A percentile compares a stretch with the other conserved stretches of the same genome.
Evolutionary conservation across 2,113 vertebrate species (phyloP).

Genomic region (Meleagris gallopavo): DNA sequence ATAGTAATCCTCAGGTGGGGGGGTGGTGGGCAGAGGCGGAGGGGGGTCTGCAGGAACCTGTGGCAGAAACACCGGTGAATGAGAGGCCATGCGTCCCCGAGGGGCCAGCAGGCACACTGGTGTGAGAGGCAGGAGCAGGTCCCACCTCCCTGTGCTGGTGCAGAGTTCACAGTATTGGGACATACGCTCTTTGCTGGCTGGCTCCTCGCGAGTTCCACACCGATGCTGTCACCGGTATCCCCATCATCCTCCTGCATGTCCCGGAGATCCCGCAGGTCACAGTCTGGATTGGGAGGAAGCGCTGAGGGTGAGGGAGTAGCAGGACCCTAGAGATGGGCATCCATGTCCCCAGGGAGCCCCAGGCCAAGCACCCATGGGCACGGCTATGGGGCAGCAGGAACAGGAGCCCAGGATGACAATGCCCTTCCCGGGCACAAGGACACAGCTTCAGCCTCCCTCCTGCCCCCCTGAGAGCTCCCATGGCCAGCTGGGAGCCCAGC

Average conservation of each 20-base stretch:
- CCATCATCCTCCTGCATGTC: constrained; percentile 88
- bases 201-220: constrained; percentile 56
- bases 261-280: constrained; percentile 89
- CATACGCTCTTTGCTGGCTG: constrained; percentile 67
- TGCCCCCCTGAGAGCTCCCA: fast-evolving
- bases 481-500: not conserved
- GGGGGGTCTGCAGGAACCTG: constrained; percentile 86
- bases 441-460: not conserved
- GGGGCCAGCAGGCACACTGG: fast-evolving
- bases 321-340: not conserved
- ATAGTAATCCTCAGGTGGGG: constrained; percentile 96
- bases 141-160: fast-evolving
- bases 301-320: not conserved
- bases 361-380: not conserved
- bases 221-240: constrained; percentile 72
- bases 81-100: not conserved
- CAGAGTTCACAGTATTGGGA: not conserved
- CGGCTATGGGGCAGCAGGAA: not conserved
- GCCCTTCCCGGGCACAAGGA: not conserved
- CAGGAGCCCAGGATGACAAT: fast-evolving
- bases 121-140: not conserved
- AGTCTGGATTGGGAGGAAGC: constrained; percentile 77
- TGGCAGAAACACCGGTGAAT: not conserved
- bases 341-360: not conserved
- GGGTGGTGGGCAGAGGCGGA: constrained; percentile 89